Conservation (phyloP, 1,140 invertebrate genomes). For the Plectrocnemia conspersa region DNA sequence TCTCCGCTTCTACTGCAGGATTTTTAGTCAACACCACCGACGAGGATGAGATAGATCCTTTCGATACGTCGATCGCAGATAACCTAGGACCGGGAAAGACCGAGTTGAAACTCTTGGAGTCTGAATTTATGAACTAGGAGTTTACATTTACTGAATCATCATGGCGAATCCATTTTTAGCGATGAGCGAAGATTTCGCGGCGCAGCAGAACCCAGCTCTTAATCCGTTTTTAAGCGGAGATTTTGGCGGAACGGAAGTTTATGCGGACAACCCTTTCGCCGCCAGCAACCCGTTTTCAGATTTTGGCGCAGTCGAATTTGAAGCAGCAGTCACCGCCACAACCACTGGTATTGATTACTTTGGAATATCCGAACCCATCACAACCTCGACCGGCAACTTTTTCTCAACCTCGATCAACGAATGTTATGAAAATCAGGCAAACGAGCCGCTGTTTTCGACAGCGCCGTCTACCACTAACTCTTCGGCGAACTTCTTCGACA, state of each 20-base stretch:
- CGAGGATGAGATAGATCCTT: conserved; percentile 63
- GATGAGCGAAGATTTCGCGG: conserved; percentile 58
- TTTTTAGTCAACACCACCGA: conserved; percentile 40
- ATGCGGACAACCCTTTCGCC: conserved; percentile 58
- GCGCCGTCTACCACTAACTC: conserved; percentile 17
- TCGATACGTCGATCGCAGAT: conserved; percentile 72
- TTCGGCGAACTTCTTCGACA: conserved; percentile 32
- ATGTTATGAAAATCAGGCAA: conserved; percentile 18
- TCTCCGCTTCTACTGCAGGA: conserved; percentile 38
- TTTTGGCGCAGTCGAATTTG: conserved; percentile 52
- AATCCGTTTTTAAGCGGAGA: conserved; percentile 71
- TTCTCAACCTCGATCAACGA: conserved; percentile 37
- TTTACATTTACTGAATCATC: conserved; percentile 29
- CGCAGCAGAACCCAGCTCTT: conserved; percentile 48
- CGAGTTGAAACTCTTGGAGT: conserved; percentile 71
- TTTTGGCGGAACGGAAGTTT: conserved; percentile 40
- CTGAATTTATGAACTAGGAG: conserved; percentile 58
- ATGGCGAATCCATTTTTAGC: conserved; percentile 78
- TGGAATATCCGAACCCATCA: conserved; percentile 39
- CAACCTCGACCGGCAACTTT: conserved; percentile 38
- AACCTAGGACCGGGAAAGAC: conserved; percentile 71
- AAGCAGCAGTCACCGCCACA: conserved; percentile 47
- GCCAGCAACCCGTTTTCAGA: conserved; percentile 59
- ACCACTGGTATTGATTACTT: conserved; percentile 47
- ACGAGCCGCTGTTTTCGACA: conserved; percentile 30